Percentiles rank a stretch among this genome's conserved stretches.
Conservation (phyloP, 2,113 vertebrate genomes). For the Alectura lathami region DNA sequence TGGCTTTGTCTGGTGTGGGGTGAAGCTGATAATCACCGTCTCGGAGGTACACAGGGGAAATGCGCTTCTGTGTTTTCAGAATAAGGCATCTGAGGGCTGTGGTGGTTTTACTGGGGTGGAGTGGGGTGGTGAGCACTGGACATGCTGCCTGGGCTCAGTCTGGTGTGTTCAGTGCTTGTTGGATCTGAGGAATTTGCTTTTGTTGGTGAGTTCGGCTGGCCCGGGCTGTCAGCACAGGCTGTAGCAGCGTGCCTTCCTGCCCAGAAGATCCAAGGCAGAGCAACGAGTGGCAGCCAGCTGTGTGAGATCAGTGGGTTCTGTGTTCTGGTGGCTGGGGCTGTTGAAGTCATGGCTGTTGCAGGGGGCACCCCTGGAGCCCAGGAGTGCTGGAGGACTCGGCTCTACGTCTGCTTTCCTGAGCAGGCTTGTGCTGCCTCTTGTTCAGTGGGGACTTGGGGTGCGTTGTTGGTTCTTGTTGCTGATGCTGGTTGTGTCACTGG, state of each 20-base stretch:
- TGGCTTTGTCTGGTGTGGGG: neutral
- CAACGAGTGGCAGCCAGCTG: neutral
- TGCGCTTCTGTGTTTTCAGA: neutral
- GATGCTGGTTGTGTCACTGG: neutral
- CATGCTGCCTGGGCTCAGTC: too few species aligned
- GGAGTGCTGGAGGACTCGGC: neutral
- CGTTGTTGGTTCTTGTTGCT: neutral
- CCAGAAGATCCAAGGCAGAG: neutral
- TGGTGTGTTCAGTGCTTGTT: too few species aligned
- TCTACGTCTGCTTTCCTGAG: neutral
- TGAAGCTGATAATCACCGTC: neutral
- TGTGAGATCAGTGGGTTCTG: neutral
- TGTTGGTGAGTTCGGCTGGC: neutral
- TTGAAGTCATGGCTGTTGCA: neutral
- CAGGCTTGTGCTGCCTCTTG: accelerated
- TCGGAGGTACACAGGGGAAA: neutral
- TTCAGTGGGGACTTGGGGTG: neutral
- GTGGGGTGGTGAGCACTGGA: too few species aligned
- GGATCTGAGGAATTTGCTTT: too few species aligned
- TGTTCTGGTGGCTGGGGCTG: neutral
- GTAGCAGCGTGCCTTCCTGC: neutral
- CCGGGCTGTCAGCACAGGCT: neutral
- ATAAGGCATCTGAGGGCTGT: neutral
- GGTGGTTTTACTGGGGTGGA: too few species aligned
- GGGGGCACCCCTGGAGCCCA: neutral